These are phyloP conservation scores for Microtus oregoni DNA, from an alignment of 2,113 vertebrate genomes.

Conservation along the genomic window DNA sequence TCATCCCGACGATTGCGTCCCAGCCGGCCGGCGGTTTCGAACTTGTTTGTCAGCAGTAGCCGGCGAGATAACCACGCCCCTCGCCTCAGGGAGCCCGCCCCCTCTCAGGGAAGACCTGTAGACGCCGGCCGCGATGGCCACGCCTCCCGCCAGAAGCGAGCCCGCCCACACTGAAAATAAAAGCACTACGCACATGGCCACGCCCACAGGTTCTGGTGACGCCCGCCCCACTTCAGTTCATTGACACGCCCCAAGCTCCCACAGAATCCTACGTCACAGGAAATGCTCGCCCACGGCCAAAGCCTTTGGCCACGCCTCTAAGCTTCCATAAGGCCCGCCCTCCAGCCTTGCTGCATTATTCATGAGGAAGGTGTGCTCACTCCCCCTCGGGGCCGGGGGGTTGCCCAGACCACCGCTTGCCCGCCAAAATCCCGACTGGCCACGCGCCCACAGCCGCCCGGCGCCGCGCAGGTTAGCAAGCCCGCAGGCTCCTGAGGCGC, in stretches of 20 bases:
- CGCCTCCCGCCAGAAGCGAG: no score
- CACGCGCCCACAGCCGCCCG: background rate
- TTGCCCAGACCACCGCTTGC: background rate
- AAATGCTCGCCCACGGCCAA: background rate
- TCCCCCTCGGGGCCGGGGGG: rapidly evolving
- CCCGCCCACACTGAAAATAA: background rate
- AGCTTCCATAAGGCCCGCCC: background rate
- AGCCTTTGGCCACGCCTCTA: background rate
- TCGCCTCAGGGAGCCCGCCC: background rate
- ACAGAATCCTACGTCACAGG: background rate
- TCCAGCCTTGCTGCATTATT: background rate
- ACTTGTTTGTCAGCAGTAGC: background rate
- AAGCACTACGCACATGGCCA: no score
- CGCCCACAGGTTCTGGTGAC: no score
- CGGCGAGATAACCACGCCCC: background rate
- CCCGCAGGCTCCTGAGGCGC: background rate
- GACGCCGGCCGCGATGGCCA: background rate
- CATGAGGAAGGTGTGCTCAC: no score
- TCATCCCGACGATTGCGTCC: no score
- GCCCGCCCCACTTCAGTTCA: background rate
- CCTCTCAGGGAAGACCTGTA: background rate
- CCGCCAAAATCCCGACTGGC: conserved; percentile 45
- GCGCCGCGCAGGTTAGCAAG: background rate
- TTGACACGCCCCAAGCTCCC: background rate
- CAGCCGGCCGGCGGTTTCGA: no score